phyloP scores from a whole-genome alignment of 2,113 vertebrate genomes.

The Panthera uncia region DNA sequence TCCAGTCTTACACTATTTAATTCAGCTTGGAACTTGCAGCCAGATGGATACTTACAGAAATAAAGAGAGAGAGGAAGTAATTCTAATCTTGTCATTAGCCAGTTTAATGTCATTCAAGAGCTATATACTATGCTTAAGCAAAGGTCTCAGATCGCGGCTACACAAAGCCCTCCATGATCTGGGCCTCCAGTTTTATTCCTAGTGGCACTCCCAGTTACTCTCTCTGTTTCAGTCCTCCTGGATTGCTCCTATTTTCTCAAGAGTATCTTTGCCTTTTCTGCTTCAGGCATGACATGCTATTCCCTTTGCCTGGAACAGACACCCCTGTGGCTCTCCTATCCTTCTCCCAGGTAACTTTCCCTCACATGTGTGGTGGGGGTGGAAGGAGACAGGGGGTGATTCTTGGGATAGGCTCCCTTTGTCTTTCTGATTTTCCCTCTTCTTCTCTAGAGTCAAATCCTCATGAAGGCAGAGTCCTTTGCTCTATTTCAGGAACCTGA shows the following conservation, averaged over 20 bases:
- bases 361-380: background rate
- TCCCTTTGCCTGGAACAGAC: background rate
- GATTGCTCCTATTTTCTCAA: background rate
- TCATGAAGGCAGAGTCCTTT: background rate
- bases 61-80: background rate
- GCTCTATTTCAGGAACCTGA: background rate
- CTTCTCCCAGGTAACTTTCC: background rate
- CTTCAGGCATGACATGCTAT: no score
- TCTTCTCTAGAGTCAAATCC: background rate
- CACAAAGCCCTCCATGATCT: background rate
- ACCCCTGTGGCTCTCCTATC: background rate
- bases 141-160: background rate
- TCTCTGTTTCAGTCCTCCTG: background rate
- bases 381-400: background rate
- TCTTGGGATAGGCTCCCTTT: background rate
- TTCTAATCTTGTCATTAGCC: background rate
- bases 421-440: no score
- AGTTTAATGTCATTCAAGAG: background rate
- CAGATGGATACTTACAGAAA: background rate
- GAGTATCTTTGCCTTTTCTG: background rate
- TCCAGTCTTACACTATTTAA: background rate
- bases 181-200: background rate
- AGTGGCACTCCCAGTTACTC: background rate
- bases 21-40: background rate
- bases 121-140: background rate